These are phyloP conservation scores for Heterotilapia buettikoferi DNA, from an alignment of 2,113 vertebrate genomes.

Conservation along the genomic window DNA sequence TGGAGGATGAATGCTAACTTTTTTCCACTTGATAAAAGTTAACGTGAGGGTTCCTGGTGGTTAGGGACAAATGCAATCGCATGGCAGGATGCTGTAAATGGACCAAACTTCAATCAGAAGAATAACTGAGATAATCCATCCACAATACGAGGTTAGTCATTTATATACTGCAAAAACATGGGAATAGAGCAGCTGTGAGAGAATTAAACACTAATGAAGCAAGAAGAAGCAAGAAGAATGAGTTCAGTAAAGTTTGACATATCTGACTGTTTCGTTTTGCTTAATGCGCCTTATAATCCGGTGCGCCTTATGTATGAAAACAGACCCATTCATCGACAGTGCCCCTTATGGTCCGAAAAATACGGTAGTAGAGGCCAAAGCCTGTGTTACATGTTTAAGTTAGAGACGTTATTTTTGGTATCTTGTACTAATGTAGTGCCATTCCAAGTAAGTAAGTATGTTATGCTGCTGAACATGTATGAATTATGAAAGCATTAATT, in stretches of 20 bases:
- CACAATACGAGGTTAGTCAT: no score
- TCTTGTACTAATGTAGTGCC: not conserved
- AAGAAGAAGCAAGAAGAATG: not conserved
- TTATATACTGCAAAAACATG: not conserved
- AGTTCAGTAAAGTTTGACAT: not conserved
- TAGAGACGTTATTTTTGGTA: not conserved
- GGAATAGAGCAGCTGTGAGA: not conserved
- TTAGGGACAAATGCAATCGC: not conserved
- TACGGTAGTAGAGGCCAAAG: not conserved
- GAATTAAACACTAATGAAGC: not conserved
- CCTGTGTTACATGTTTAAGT: not conserved
- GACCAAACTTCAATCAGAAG: no score
- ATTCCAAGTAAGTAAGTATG: not conserved
- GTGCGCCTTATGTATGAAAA: not conserved
- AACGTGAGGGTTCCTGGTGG: not conserved
- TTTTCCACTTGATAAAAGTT: not conserved
- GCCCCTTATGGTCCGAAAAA: fast-evolving
- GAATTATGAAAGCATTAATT: not conserved
- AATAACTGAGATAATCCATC: no score
- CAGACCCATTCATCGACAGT: not conserved
- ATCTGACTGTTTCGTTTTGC: not conserved
- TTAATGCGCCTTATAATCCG: not conserved
- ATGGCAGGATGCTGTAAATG: no score
- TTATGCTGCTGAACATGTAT: not conserved
- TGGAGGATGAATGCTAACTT: not conserved